Evolutionary conservation across 2,797 vertebrate genomes (phyloP), one percentile per base, ranked within the genome.

Genomic region (Takifugu ocellatus): DNA sequence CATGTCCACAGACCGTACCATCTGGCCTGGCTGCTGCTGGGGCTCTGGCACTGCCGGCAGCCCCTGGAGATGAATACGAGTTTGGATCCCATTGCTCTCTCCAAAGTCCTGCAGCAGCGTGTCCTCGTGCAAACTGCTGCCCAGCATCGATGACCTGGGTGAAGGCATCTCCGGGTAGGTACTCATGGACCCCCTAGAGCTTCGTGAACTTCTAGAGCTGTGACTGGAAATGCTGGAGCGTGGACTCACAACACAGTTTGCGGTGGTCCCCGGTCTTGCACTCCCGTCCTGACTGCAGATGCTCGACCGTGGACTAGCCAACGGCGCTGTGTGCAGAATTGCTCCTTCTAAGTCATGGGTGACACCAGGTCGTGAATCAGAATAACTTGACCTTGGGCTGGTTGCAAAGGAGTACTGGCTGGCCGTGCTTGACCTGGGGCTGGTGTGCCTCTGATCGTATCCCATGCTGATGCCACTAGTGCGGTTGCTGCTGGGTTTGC

Each of bases 381-480:
- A 91, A 75, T 93, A 92, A 65, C 92, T 92, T 43, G 94, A 94
- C 25, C 93, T 87, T 9, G 92, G 92, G 63, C 93, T 94, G 52
- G 92, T 87, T 62, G 93, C 91, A 84, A 92, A 90, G 29, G 93
- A 92, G 74, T 93, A 92, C 85, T 93, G 93, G 78, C 93, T 93
- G 2, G 93, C 93, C 11, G 91, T 92, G 82, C 94, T 96, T 42
- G 95, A 93, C 77, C 96, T 89, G 54, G 96, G 94, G 77, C 96
- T 98, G 77, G 86, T 63, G 88, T 97, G 95, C 70, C 96, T 89
- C 83, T 96, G 95, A 89, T 97, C 96, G 87, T 95, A 98, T 78
- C 96, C 96, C 93, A 98, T 92, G 85, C 96, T 98, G 90, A 98
- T 96, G 71, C 96, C 96, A 83, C 96, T 98, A 81, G 96, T 97